Base-by-base conservation (phyloP, 2,888 invertebrate genomes). In the Hemithea aestivaria region DNA sequence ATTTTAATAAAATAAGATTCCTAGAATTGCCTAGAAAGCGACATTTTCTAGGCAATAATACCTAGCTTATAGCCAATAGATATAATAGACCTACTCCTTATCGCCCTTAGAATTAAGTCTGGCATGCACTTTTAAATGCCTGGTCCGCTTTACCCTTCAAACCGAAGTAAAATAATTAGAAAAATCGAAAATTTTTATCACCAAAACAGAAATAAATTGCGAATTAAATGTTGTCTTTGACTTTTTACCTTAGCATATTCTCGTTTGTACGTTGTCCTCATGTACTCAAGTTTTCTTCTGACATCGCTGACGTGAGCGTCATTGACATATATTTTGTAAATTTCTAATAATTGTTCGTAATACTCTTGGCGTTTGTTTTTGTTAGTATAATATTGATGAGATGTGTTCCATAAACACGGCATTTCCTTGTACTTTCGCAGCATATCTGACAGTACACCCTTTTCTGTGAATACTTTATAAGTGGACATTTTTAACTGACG, bases 281-380 rank as follows among this genome's bases (percentile, higher is more conserved):
- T 51, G 22, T 62, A 43, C 25, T 62, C 60, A 27, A 66, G 36
- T 46, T 51, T 62, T 41, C 48, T 62, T 44, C 51, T 59, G 3
- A 63, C 37, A 3, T 35, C 40, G 5, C 6, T 0, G 2, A 25
- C 4, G 1, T 20, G 29, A 2, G 33, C 35, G 7, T 25, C 7
- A n/a, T 30, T 30, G 2, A 42, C 42, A 2, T 30, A 11, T 8
- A 20, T 3, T 29, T 8, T 35, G 20, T 38, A 50, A 3, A 28
- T 29, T 23, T 33, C 35, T 3, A 40, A n/a, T 9, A 50, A 16
- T 6, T 12, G 6, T 5, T 22, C 21, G 1, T 20, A 6, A 2
- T 35, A 44, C 31, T 40, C 30, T 20, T 35, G 27, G 9, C 44
- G 28, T 10, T 25, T 26, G 10, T 21, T 3, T 42, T 40, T 40